Base-by-base conservation (phyloP, 2,888 invertebrate genomes). In the Steinernema hermaphroditum region DNA sequence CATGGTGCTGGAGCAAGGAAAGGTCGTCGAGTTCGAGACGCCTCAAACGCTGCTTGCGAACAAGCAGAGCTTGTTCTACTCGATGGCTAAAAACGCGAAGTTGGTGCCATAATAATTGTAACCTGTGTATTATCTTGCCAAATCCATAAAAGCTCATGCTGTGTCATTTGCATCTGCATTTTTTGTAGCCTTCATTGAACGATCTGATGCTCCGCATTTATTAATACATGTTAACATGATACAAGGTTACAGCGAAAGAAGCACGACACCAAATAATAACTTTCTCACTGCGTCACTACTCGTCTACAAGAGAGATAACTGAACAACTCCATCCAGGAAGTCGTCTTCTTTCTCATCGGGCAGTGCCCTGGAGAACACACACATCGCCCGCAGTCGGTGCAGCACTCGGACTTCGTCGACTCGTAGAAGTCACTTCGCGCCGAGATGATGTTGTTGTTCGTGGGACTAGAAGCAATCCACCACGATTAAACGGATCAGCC, bases 1-100 rank as follows among this genome's bases (percentile, higher is more conserved):
- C 43, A 82, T 89, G 80, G 88, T 89, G 2, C 79, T 88, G 41
- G 87, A 88, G 73, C 81, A 85, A 46, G 89, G 89, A 14, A 72
- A 80, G 12, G 80, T 89, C 2, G 83, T 80, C 57, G 88, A 88
- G 78, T 87, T 88, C 80, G 88, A 88, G 77, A 81, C 86, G 4
- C 89, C 89, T 2, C 72, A 81, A 32, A 81, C 75, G 22, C 77
- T 88, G 19, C 79, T 88, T 41, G 76, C 82, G 34, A 82, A 89
- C 75, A 82, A 80, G 9, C 75, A 79, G 0, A 84, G 86, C 12
- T 73, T 85, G 2, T 89, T 89, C 80, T 87, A 87, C 80, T 81
- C 82, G 12, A 85, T 88, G 87, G 87, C 86, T 2, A 83, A 86
- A 75, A 83, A 84, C 79, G 86, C 86, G 43, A 85, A 85, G 72